Evolutionary conservation across 2,797 vertebrate genomes (phyloP).

Genomic region (Cyclopterus lumpus): DNA sequence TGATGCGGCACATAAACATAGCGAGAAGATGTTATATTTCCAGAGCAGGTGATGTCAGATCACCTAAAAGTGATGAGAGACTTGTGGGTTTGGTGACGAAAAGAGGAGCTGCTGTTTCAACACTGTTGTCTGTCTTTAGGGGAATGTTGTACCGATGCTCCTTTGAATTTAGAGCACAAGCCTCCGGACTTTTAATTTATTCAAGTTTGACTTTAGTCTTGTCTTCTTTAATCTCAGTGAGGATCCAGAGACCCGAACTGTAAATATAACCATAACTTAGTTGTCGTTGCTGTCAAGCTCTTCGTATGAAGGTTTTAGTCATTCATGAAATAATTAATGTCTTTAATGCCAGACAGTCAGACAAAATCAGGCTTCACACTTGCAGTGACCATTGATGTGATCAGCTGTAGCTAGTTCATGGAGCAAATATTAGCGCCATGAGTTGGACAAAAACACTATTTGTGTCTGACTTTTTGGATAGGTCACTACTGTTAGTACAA

Average conservation of each 20-base stretch:
- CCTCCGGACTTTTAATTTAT: slow-evolving; percentile 16
- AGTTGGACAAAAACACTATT: background rate
- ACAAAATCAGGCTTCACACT: background rate
- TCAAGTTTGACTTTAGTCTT: slow-evolving; percentile 34
- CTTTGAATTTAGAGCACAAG: slow-evolving; percentile 18
- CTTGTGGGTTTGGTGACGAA: slow-evolving; percentile 37
- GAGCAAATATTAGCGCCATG: background rate
- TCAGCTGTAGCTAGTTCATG: background rate
- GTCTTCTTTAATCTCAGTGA: background rate
- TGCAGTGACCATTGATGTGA: background rate
- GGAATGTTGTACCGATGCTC: background rate
- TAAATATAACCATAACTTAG: background rate
- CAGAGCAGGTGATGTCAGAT: slow-evolving; percentile 20
- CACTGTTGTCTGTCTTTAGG: slow-evolving; percentile 14
- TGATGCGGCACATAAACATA: slow-evolving; percentile 22
- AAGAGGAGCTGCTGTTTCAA: slow-evolving; percentile 28
- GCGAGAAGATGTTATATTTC: slow-evolving; percentile 19
- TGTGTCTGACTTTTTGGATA: background rate
- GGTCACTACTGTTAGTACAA: background rate
- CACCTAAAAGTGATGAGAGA: slow-evolving; percentile 17
- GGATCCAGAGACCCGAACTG: slow-evolving; percentile 3
- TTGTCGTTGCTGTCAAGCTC: background rate
- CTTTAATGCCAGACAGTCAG: background rate
- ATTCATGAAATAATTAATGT: background rate
- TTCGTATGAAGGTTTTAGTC: background rate